Conservation (phyloP, 2,113 vertebrate genomes). For the Dicrurus megarhynchus region DNA sequence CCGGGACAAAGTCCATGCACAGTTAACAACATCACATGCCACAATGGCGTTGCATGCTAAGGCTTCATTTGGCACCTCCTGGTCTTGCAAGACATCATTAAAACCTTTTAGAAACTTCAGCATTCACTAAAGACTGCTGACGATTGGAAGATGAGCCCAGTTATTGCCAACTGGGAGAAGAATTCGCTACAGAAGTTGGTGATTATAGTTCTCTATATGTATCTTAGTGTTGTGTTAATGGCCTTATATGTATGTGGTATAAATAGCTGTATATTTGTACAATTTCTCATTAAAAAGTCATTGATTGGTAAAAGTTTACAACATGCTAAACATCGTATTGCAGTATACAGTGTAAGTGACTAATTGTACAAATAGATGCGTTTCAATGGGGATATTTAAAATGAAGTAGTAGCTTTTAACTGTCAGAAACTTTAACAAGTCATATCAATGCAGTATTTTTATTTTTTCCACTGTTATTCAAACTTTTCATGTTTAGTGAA, state of each 20-base stretch:
- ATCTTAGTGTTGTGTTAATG: neutral
- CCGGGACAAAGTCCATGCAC: neutral
- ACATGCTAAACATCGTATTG: neutral
- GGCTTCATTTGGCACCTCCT: neutral
- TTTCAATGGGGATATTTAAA: slow-evolving; percentile 8
- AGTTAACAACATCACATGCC: neutral
- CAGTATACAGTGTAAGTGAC: neutral
- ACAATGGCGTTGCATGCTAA: neutral
- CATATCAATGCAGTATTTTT: neutral
- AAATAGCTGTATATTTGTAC: slow-evolving; percentile 18
- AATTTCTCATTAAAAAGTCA: neutral
- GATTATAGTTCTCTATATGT: neutral
- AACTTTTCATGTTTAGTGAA: neutral
- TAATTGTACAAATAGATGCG: neutral
- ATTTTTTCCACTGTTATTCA: neutral
- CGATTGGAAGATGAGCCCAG: fast-evolving
- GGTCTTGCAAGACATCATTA: neutral
- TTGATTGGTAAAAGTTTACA: neutral
- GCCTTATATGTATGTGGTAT: neutral
- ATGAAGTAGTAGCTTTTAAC: neutral
- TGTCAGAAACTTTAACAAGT: neutral
- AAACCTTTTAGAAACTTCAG: neutral
- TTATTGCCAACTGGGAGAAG: neutral
- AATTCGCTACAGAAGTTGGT: neutral
- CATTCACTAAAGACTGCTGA: neutral